Percentiles rank a stretch among this genome's conserved stretches.
phyloP scores from a whole-genome alignment of 2,113 vertebrate species.

The Lepisosteus oculatus region DNA sequence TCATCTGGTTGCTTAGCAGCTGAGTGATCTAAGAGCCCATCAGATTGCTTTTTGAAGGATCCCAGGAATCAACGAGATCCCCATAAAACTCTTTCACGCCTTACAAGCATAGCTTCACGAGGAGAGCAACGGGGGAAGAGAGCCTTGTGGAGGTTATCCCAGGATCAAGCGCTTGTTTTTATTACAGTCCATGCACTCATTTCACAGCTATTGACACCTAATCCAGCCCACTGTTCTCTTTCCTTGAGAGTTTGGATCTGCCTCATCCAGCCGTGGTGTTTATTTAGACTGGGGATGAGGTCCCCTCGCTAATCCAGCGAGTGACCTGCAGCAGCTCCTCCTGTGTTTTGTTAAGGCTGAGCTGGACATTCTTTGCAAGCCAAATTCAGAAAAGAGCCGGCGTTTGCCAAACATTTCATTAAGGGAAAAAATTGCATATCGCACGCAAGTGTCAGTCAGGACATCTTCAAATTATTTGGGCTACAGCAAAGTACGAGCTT shows the following conservation, averaged over 20 bases:
- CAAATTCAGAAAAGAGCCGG: no score
- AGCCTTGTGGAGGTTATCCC: neutral
- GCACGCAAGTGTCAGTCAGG: no score
- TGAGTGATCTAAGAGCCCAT: constrained; percentile 33
- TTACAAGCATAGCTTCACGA: neutral
- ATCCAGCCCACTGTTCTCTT: constrained; percentile 58
- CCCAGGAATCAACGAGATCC: constrained; percentile 38
- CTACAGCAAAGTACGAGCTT: no score
- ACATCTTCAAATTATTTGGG: no score
- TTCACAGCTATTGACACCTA: constrained; percentile 22
- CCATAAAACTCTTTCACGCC: no score
- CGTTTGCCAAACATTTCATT: no score
- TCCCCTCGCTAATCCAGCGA: constrained; percentile 36
- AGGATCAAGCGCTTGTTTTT: constrained; percentile 30
- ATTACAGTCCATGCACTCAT: constrained; percentile 37
- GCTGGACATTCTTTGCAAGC: neutral
- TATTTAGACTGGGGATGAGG: constrained; percentile 54
- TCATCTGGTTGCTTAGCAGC: no score
- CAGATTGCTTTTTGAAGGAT: constrained; percentile 47
- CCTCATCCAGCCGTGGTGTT: constrained; percentile 48
- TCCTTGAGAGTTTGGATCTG: constrained; percentile 57
- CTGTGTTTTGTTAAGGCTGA: neutral
- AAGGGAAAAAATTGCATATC: no score
- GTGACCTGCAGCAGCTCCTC: neutral
- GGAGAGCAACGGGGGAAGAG: neutral